phyloP scores from a whole-genome alignment of 2,113 vertebrate species.

The Phoxinus phoxinus region DNA sequence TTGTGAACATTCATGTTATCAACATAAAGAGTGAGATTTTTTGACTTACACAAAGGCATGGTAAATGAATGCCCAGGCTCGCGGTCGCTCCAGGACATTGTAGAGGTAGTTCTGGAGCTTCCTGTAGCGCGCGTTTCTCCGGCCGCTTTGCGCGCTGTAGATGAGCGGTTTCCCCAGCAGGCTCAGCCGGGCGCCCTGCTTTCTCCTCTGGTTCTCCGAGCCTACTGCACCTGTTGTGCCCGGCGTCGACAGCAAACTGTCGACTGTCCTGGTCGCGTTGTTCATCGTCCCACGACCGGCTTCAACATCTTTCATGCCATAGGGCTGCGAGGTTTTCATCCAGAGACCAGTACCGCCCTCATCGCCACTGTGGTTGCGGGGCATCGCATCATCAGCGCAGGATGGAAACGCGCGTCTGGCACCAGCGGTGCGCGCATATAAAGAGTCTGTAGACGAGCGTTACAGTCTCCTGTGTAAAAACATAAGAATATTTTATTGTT shows the following conservation, averaged over 20 bases:
- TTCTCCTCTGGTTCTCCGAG: slow-evolving; percentile 81
- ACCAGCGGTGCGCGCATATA: slow-evolving; percentile 68
- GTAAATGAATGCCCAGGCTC: slow-evolving; percentile 95
- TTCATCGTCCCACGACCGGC: slow-evolving; percentile 79
- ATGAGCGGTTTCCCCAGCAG: slow-evolving; percentile 92
- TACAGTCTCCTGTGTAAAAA: not conserved
- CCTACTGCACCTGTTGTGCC: slow-evolving; percentile 75
- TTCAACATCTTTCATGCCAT: slow-evolving; percentile 91
- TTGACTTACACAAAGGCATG: slow-evolving; percentile 96
- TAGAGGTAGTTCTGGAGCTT: slow-evolving; percentile 94
- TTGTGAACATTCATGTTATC: not conserved
- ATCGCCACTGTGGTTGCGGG: slow-evolving; percentile 88
- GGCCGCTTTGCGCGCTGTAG: slow-evolving; percentile 89
- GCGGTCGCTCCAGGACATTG: slow-evolving; percentile 95
- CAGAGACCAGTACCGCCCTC: slow-evolving; percentile 87
- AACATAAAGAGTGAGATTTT: not conserved
- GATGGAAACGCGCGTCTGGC: slow-evolving; percentile 71
- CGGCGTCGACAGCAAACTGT: slow-evolving; percentile 80
- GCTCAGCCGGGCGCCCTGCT: slow-evolving; percentile 93
- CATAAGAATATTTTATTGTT: not conserved
- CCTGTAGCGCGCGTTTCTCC: slow-evolving; percentile 93
- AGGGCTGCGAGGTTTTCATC: slow-evolving; percentile 79
- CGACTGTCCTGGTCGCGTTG: slow-evolving; percentile 76
- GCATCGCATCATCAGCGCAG: slow-evolving; percentile 88
- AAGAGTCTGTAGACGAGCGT: slow-evolving; percentile 4